A percentile compares a stretch with the other conserved stretches of the same genome.
These are phyloP conservation scores for Rafetus swinhoei DNA, from an alignment of 2,113 vertebrate species.

Conservation along the genomic window DNA sequence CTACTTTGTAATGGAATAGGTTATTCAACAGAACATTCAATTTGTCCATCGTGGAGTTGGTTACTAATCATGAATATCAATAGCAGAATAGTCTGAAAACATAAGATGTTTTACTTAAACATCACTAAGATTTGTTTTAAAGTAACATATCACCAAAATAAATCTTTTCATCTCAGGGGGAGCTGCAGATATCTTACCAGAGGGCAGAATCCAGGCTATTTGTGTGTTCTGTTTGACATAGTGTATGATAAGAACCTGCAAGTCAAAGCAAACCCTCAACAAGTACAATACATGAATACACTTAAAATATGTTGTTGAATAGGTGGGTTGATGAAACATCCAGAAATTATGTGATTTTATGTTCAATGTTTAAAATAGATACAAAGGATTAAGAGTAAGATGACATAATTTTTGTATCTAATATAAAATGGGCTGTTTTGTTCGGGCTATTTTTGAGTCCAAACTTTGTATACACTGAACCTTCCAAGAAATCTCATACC, in stretches of 20 bases:
- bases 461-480: not conserved
- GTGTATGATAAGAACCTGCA: not conserved
- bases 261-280: not conserved
- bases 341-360: not conserved
- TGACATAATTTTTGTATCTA: not conserved
- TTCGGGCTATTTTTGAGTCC: not conserved
- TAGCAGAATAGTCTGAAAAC: constrained; percentile 23
- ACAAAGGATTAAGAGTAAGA: not conserved
- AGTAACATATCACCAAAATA: not conserved
- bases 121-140: not conserved
- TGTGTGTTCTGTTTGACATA: not conserved
- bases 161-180: not conserved
- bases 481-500: not conserved
- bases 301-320: not conserved
- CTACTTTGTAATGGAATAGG: constrained; percentile 21
- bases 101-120: not conserved
- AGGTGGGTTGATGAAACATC: not conserved
- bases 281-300: not conserved
- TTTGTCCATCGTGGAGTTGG: constrained; percentile 2
- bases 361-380: not conserved
- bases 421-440: not conserved
- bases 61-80: constrained; percentile 40
- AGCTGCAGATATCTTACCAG: not conserved
- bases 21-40: constrained; percentile 15
- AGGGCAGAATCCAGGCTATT: not conserved